A percentile compares a stretch with the other conserved stretches of the same genome.
Conservation (phyloP, 2,888 invertebrate genomes). For the Cistogaster globosa region DNA sequence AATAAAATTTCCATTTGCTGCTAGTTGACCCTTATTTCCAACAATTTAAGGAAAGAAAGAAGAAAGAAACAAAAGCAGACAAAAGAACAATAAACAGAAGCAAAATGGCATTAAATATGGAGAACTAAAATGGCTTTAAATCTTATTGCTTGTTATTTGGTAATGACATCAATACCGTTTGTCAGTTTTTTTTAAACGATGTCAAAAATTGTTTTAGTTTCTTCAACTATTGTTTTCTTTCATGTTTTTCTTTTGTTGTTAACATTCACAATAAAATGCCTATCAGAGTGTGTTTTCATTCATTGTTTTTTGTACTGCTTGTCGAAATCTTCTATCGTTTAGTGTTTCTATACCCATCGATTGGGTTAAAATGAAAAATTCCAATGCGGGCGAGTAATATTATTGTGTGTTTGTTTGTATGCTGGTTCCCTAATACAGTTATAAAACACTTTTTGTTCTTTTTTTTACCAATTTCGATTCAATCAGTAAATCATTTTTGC, state of each 20-base stretch:
- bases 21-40: background rate
- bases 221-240: conserved; percentile 7
- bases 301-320: background rate
- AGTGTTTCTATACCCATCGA: conserved; percentile 7
- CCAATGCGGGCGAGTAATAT: conserved; percentile 10
- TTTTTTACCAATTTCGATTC: too few relatives aligned
- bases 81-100: background rate
- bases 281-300: conserved; percentile 8
- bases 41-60: background rate
- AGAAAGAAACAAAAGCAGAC: background rate
- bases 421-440: background rate
- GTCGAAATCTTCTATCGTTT: background rate
- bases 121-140: conserved; percentile 6
- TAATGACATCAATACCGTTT: conserved; percentile 19
- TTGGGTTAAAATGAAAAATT: conserved; percentile 25
- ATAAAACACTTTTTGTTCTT: background rate
- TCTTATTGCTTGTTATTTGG: conserved; percentile 20
- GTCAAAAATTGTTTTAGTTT: background rate
- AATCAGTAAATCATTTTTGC: too few relatives aligned
- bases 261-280: conserved; percentile 13
- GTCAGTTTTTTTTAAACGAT: background rate
- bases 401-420: background rate
- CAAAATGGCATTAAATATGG: background rate
- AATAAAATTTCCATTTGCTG: background rate
- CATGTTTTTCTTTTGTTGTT: background rate